Conservation (phyloP, 2,113 vertebrate genomes). For the Daphoenositta chrysoptera region DNA sequence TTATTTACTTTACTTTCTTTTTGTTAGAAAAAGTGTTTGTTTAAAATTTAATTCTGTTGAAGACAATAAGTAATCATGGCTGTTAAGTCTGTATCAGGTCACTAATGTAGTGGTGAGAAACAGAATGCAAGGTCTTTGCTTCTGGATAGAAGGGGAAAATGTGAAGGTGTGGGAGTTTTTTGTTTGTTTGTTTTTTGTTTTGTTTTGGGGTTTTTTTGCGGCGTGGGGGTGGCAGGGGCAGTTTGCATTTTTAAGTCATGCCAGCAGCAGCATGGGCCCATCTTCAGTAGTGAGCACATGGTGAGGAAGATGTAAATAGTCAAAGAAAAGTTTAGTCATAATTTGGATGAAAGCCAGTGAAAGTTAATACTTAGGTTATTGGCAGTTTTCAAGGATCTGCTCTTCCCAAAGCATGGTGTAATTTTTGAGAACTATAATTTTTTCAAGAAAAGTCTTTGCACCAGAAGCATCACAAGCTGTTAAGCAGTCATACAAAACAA, state of each 20-base stretch:
- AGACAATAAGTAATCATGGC: neutral
- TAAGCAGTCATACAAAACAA: neutral
- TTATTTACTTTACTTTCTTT: neutral
- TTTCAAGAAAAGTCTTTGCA: neutral
- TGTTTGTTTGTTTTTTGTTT: neutral
- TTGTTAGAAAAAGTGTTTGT: neutral
- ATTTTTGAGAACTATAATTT: neutral
- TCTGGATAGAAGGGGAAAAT: neutral
- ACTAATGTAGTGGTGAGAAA: neutral
- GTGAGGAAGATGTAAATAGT: neutral
- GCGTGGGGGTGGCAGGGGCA: rapidly evolving
- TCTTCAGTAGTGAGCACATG: neutral
- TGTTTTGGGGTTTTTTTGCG: too few species aligned
- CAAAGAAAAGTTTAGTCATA: neutral
- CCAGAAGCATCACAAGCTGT: neutral
- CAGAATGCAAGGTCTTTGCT: neutral
- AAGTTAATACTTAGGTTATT: neutral
- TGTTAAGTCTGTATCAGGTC: neutral
- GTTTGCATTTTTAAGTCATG: neutral
- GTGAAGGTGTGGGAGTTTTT: neutral
- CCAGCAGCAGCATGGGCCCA: neutral
- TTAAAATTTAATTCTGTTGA: neutral
- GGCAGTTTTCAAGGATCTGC: neutral
- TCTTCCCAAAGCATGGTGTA: neutral
- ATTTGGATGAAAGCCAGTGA: neutral